Evolutionary conservation across 2,797 vertebrate species (phyloP).

Genomic region (Cuniculus paca): DNA sequence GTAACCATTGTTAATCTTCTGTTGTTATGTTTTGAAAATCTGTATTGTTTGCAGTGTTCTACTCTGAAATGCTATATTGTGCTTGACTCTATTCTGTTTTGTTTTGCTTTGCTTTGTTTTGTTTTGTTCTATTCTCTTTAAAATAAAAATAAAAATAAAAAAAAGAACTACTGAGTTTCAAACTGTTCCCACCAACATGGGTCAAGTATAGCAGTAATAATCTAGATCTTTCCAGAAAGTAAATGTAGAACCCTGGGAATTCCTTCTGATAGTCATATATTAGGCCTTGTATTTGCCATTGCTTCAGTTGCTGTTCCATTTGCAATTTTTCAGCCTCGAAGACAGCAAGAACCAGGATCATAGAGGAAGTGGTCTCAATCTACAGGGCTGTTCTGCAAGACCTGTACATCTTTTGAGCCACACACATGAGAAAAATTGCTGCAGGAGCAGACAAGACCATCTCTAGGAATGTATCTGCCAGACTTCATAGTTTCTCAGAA

Average conservation of each 20-base stretch:
- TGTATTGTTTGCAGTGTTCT: no score
- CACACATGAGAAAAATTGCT: slow-evolving; percentile 90
- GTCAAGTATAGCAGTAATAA: slow-evolving; percentile 24
- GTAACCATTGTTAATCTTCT: no score
- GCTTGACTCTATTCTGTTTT: no score
- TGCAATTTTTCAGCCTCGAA: slow-evolving; percentile 97
- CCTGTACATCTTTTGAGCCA: slow-evolving; percentile 93
- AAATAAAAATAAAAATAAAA: no score
- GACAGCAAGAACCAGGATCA: slow-evolving; percentile 96
- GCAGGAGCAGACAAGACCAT: slow-evolving; percentile 84
- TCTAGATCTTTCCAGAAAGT: slow-evolving; percentile 93
- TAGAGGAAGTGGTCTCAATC: slow-evolving; percentile 96
- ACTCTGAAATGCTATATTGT: no score
- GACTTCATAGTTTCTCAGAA: slow-evolving; percentile 93
- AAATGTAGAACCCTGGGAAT: slow-evolving; percentile 93
- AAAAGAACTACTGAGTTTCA: slow-evolving; percentile 69
- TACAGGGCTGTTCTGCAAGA: slow-evolving; percentile 95
- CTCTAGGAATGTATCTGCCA: slow-evolving; percentile 96
- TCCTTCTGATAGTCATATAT: slow-evolving; percentile 94
- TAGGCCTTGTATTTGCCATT: slow-evolving; percentile 89
- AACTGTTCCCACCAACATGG: slow-evolving; percentile 69
- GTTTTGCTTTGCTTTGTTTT: no score
- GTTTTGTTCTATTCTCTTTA: no score
- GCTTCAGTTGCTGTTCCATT: slow-evolving; percentile 93
- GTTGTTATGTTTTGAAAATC: no score